A percentile compares a stretch with the other conserved stretches of the same genome.
These are phyloP conservation scores for Atractosteus spatula DNA, from an alignment of 2,113 vertebrate species.

Conservation along the genomic window DNA sequence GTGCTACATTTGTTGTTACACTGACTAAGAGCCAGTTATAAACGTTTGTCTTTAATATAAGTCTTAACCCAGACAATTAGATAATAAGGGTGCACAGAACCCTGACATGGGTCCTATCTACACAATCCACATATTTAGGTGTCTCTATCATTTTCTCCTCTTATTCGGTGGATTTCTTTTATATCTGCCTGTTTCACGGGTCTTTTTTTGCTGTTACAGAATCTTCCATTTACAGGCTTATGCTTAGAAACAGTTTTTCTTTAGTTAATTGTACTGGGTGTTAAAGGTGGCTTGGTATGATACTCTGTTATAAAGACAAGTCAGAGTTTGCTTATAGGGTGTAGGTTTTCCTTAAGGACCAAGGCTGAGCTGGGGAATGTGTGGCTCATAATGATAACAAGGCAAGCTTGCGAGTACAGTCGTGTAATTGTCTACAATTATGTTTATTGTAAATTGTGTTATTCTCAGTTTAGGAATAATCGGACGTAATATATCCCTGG, in stretches of 20 bases:
- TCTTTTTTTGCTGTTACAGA: background rate
- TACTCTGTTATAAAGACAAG: background rate
- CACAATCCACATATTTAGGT: too few species aligned
- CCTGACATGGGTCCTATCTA: too few species aligned
- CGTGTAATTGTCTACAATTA: background rate
- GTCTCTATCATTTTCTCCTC: too few species aligned
- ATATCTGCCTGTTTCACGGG: too few species aligned
- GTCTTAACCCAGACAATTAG: too few species aligned
- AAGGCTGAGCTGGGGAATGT: background rate
- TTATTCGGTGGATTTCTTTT: too few species aligned
- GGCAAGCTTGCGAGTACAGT: background rate
- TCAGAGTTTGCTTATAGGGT: background rate
- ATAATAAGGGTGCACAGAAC: background rate
- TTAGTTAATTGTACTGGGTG: background rate
- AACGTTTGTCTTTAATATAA: too few species aligned
- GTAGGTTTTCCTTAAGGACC: background rate
- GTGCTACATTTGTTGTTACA: background rate
- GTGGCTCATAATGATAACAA: background rate
- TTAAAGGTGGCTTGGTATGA: background rate
- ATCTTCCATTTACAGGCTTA: background rate
- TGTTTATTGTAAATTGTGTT: background rate
- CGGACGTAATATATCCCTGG: constrained; percentile 7
- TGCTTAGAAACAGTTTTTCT: background rate
- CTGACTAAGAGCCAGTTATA: too few species aligned
- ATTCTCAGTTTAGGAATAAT: constrained; percentile 11